Conservation (phyloP, 2,888 invertebrate genomes). For the Volucella inanis region DNA sequence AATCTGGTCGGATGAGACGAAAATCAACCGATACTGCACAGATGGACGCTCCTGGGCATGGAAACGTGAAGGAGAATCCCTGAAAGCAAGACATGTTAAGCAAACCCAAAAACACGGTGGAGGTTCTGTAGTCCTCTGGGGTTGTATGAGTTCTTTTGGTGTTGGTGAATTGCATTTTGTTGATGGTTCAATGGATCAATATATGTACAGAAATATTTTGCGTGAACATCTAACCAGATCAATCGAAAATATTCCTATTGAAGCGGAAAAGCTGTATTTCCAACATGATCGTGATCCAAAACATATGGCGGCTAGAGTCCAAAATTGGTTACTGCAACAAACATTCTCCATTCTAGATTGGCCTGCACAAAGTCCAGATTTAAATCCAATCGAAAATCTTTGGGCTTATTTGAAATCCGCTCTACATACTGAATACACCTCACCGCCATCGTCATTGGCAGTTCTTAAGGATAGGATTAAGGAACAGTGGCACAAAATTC, state of each 20-base stretch:
- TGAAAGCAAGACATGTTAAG: conserved; percentile 58
- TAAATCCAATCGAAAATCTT: conserved; percentile 67
- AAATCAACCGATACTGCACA: conserved; percentile 62
- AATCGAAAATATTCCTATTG: conserved; percentile 19
- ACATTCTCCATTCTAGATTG: conserved; percentile 50
- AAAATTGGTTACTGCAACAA: conserved; percentile 56
- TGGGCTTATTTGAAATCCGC: conserved; percentile 70
- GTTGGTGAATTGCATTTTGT: conserved; percentile 59
- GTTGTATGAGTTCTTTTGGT: conserved; percentile 63
- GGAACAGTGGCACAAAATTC: conserved; percentile 57
- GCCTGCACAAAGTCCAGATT: conserved; percentile 67
- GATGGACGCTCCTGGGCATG: conserved; percentile 67
- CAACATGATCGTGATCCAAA: conserved; percentile 69
- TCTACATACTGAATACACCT: conserved; percentile 51
- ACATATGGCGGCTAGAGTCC: conserved; percentile 59
- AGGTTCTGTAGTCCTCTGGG: conserved; percentile 56
- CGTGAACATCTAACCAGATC: conserved; percentile 14
- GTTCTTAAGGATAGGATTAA: conserved; percentile 43
- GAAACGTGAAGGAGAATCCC: conserved; percentile 60
- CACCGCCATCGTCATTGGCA: conserved; percentile 41
- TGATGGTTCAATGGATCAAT: conserved; percentile 60
- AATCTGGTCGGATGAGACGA: conserved; percentile 65
- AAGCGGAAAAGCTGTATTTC: conserved; percentile 21
- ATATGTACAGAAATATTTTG: conserved; percentile 53
- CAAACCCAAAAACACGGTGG: conserved; percentile 61